Evolutionary conservation across 1,140 invertebrate genomes (phyloP), one percentile per base, ranked within the genome.

Genomic region (Ladona fulva): DNA sequence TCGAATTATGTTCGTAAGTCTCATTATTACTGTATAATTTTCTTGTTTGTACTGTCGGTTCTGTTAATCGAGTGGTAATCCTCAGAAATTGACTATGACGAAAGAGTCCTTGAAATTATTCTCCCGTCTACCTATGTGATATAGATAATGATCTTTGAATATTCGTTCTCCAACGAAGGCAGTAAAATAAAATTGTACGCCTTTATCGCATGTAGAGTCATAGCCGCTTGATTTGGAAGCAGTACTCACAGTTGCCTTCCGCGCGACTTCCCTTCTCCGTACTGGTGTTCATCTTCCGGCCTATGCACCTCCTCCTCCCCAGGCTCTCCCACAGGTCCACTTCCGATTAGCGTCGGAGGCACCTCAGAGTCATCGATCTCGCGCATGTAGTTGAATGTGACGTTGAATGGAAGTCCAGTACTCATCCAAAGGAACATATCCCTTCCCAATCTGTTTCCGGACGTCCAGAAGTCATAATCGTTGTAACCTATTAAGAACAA

Each of bases 361-460:
- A 66, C 52, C 14, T 66, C 52, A 8, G 29, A 37, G 59, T 85
- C 84, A 5, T 83, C 81, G 29, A 82, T 82, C 80, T 83, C 83
- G 74, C 84, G 86, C 89, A 94, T 93, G 83, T 92, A 93, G 85
- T 93, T 92, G 85, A 95, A 95, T 12, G 93, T 94, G 7, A 91
- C 90, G 85, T 95, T 95, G 86, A 95, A 94, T 44, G 93, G 93
- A 75, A 94, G 84, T 11, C 94, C 94, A 42, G 93, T 93, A 82
- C 93, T 94, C 93, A 95, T 94, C 93, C 94, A 95, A 52, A 95
- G 85, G 85, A 93, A 93, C 92, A 94, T 94, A 82, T 93, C 91
- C 10, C 93, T 94, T 59, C 94, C 94, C 74, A 95, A 86, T 80
- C 92, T 91, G 86, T 95, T 95, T 74, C 94, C 94, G 76, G 93